Evolutionary conservation across 2,113 vertebrate species (phyloP), one percentile per base, ranked within the genome.

Genomic region (Asarcornis scutulata): DNA sequence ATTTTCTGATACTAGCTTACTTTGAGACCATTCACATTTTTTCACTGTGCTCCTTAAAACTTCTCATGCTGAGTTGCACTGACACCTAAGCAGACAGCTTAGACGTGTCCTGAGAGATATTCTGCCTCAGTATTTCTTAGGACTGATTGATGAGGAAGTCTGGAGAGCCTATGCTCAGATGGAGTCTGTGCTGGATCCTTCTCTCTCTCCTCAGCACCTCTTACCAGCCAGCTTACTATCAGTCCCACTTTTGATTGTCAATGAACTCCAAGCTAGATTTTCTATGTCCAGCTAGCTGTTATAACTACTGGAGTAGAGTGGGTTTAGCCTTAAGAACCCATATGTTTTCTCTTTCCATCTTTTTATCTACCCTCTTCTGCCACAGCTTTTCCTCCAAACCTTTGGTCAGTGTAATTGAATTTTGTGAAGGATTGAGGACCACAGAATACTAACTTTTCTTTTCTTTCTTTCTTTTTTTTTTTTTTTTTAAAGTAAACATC

Each of bases 281-380:
- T 46, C 25, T 46, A n/a, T 36, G 31, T 56, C 69, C 18, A 31
- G 11, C 38, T 40, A 40, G 38, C 38, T 40, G 38, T 27, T 44
- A 44, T 68, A 75, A 40, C 29, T 42, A 12, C 36, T 62, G 46
- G 22, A 34, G 14, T 31, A 62, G 58, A 55, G 42, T 29, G 22
- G 25, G 31, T 68, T 91, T 79, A 75, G 25, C 53, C 42, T 56
- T 87, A 42, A 50, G 46, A 94, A 87, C 59, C 8, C 3, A 56
- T 7, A 10, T 0, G 0, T 0, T 1, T 34, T 26, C 29, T 18
- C 9, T 7, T 8, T 42, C 48, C 11, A 23, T 55, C n/a, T 75
- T 90, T 60, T 73, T 63, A 52, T 59, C 22, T 72, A 52, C 17
- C 17, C 13, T 52, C 26, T 73, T 92, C 56, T 46, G 18, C 42